phyloP scores from a whole-genome alignment of 30 jellyfish, hydroid and myxozoan genomes.

The Sanderia malayensis region DNA sequence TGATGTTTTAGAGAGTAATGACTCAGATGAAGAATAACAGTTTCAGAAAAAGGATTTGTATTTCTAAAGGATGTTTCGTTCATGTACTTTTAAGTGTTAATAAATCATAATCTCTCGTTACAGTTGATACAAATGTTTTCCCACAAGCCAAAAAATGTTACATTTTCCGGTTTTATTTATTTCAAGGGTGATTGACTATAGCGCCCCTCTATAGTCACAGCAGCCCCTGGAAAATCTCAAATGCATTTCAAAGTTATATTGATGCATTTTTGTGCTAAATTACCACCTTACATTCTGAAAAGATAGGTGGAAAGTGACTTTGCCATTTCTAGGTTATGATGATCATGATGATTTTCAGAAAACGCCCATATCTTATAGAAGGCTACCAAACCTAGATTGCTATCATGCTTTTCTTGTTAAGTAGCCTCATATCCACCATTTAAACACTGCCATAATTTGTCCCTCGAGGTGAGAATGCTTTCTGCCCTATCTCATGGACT shows the following conservation, averaged over 20 bases:
- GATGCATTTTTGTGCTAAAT: background rate
- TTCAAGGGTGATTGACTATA: background rate
- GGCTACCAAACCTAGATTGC: conserved; percentile 3
- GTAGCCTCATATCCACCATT: background rate
- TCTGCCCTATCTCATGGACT: conserved; percentile 3
- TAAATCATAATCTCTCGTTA: too few species aligned
- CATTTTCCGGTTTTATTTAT: background rate
- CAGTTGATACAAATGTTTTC: too few species aligned
- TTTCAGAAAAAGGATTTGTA: background rate
- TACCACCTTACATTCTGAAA: background rate
- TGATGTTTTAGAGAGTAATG: background rate
- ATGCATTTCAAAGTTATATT: background rate
- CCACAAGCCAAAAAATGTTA: background rate
- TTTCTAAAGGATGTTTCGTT: background rate
- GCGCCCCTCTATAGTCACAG: background rate
- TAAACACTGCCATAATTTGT: background rate
- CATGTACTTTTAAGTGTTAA: background rate
- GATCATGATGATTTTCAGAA: background rate
- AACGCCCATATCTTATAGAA: conserved; percentile 2
- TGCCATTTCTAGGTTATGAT: conserved; percentile 2
- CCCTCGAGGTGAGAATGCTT: conserved; percentile 4
- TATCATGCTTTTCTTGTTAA: background rate
- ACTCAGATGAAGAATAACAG: background rate
- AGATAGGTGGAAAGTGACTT: background rate
- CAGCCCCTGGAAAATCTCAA: background rate